Conservation (phyloP, 1,140 invertebrate species). For the Drosophila serrata region DNA sequence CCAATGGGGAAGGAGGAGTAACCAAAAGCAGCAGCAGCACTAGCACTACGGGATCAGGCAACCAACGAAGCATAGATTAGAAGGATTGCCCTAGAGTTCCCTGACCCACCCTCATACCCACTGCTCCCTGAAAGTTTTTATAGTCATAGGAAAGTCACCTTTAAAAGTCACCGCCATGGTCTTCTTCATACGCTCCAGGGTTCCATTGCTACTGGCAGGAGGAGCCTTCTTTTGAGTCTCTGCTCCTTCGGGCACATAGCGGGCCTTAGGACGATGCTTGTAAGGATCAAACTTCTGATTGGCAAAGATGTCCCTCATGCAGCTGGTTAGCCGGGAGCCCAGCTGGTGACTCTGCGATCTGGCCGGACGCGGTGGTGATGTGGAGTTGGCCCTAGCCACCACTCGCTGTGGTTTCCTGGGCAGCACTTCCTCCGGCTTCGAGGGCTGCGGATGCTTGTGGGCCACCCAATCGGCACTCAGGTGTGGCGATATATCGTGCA, state of each 20-base stretch:
- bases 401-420: constrained; percentile 50
- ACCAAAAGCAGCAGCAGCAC: constrained; percentile 44
- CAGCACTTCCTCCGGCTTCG: constrained; percentile 47
- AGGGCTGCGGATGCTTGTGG: constrained; percentile 89
- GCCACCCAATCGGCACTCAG: constrained; percentile 91
- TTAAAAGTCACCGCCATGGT: constrained; percentile 77
- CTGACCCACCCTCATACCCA: constrained; percentile 9
- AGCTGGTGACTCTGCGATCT: constrained; percentile 70
- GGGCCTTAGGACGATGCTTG: constrained; percentile 90
- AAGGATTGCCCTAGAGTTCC: constrained; percentile 9
- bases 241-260: constrained; percentile 89
- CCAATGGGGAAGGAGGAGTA: constrained; percentile 44
- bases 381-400: constrained; percentile 60
- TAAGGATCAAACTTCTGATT: constrained; percentile 91
- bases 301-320: constrained; percentile 87
- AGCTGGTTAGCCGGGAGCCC: constrained; percentile 39
- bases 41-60: constrained; percentile 58
- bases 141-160: constrained; percentile 64
- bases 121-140: constrained; percentile 29
- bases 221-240: constrained; percentile 15
- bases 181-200: constrained; percentile 60
- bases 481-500: constrained; percentile 91
- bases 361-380: constrained; percentile 58
- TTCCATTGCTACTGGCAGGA: constrained; percentile 13
- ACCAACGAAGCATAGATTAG: constrained; percentile 34